phyloP scores from a whole-genome alignment of 2,113 vertebrate species.

The Ochotona princeps region DNA sequence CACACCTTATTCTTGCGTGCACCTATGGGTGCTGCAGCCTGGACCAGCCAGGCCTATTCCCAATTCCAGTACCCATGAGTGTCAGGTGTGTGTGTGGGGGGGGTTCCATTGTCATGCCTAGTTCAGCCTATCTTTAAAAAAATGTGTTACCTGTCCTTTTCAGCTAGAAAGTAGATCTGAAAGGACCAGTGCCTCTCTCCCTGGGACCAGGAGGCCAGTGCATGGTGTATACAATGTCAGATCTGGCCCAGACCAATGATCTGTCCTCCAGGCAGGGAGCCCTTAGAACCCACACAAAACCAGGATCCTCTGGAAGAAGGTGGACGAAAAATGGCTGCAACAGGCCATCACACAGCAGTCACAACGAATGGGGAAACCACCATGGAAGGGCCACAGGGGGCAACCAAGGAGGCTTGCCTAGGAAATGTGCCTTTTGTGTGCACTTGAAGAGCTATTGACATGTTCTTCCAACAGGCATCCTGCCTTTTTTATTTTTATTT shows the following conservation, averaged over 20 bases:
- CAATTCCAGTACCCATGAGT: no score
- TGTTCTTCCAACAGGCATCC: slow-evolving; percentile 15
- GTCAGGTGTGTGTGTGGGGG: no score
- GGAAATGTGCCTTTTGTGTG: background rate
- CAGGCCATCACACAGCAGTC: fast-evolving
- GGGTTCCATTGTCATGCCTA: no score
- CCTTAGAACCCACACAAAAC: background rate
- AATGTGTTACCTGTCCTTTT: background rate
- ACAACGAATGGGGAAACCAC: background rate
- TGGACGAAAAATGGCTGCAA: no score
- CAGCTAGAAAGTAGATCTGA: background rate
- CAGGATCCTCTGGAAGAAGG: background rate
- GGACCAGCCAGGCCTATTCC: no score
- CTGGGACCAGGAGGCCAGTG: background rate
- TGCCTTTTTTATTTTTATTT: background rate
- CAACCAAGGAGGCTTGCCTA: background rate
- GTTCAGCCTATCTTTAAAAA: background rate
- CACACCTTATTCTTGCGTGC: no score
- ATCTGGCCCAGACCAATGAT: background rate
- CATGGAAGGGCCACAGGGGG: background rate
- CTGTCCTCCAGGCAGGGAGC: background rate
- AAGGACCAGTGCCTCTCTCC: background rate
- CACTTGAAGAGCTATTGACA: background rate
- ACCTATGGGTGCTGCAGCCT: no score
- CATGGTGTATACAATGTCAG: background rate